Conservation (phyloP, 2,888 invertebrate genomes). For the Xestia xanthographa region DNA sequence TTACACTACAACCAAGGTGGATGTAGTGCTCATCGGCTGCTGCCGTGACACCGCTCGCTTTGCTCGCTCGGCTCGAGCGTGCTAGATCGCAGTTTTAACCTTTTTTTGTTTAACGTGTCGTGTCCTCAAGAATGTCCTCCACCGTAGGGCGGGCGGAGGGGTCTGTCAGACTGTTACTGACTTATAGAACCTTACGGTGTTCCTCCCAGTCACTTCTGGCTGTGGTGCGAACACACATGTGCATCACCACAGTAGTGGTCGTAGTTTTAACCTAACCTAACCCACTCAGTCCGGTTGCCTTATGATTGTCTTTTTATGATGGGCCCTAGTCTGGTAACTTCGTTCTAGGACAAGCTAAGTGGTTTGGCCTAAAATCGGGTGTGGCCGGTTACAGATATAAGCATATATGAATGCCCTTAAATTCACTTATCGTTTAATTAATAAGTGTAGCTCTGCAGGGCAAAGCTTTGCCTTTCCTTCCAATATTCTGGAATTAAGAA, state of each 20-base stretch:
- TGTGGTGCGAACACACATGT: background rate
- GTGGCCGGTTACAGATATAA: no score
- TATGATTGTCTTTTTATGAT: no score
- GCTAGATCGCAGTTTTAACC: background rate
- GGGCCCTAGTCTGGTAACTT: no score
- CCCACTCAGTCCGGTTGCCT: no score
- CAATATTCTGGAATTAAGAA: no score
- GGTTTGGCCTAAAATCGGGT: no score
- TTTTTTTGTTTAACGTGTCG: fast-evolving
- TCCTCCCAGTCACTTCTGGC: background rate
- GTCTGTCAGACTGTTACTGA: background rate
- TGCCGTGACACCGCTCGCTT: background rate
- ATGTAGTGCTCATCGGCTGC: background rate
- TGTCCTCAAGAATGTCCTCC: background rate
- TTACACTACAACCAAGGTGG: background rate
- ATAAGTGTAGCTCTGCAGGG: no score
- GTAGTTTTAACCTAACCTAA: no score
- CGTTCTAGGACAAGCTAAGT: no score
- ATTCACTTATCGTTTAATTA: no score
- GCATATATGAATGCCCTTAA: no score
- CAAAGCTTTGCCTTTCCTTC: no score
- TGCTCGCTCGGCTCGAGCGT: background rate
- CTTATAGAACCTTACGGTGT: background rate
- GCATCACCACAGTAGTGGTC: background rate
- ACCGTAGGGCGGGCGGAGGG: background rate